Evolutionary conservation across 2,888 invertebrate genomes (phyloP).

Genomic region (Apomyelois bistriatella): DNA sequence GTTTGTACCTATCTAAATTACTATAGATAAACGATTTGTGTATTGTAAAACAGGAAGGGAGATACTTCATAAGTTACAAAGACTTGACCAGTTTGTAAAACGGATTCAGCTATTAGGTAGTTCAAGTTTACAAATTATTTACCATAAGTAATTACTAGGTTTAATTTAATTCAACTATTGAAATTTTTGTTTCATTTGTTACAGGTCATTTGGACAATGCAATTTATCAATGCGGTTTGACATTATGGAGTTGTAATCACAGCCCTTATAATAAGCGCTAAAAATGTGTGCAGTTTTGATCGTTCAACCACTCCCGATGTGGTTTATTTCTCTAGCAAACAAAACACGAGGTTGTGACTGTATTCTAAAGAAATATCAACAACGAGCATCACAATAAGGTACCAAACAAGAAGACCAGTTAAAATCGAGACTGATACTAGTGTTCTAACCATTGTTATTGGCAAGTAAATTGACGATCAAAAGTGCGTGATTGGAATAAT

Average conservation of each 20-base stretch:
- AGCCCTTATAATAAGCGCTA: constrained; percentile 7
- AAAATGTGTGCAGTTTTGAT: background rate
- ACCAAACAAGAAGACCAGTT: constrained; percentile 31
- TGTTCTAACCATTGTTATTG: constrained; percentile 39
- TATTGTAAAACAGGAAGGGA: too few species aligned
- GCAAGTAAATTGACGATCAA: constrained; percentile 40
- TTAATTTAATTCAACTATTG: too few species aligned
- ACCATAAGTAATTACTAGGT: too few species aligned
- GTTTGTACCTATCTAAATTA: too few species aligned
- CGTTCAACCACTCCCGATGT: background rate
- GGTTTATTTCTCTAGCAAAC: background rate
- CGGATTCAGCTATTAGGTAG: too few species aligned
- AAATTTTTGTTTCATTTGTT: constrained; percentile 26
- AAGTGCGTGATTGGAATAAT: constrained; percentile 27
- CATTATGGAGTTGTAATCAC: background rate
- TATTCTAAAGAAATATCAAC: constrained; percentile 37
- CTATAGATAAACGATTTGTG: too few species aligned
- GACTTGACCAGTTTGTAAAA: too few species aligned
- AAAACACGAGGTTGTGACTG: constrained; percentile 23
- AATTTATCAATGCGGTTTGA: constrained; percentile 14
- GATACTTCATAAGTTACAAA: too few species aligned
- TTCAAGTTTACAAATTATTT: too few species aligned
- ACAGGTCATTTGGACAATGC: constrained; percentile 26
- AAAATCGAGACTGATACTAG: constrained; percentile 32
- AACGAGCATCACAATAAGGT: constrained; percentile 31